A percentile compares a stretch with the other conserved stretches of the same genome.
These are phyloP conservation scores for Sycophila texana DNA, from an alignment of 2,888 invertebrate species.

Conservation along the genomic window DNA sequence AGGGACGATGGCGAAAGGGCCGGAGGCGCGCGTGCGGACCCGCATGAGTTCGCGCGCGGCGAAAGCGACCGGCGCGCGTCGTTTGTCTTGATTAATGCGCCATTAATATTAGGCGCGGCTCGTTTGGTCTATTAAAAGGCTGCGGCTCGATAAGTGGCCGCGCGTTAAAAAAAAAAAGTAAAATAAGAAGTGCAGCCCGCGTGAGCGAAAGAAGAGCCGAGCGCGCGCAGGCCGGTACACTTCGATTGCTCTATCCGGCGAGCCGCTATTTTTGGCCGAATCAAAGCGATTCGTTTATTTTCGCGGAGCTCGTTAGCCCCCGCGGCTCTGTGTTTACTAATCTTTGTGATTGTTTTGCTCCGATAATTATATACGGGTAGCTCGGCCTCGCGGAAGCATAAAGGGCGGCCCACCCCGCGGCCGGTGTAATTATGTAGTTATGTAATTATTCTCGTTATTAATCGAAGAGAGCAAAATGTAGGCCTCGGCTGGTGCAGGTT, in stretches of 20 bases:
- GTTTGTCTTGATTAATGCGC: constrained; percentile 43
- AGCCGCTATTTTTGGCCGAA: constrained; percentile 21
- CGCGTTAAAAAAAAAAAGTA: constrained; percentile 10
- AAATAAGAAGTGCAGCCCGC: not conserved
- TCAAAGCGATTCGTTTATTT: constrained; percentile 32
- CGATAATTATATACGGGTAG: constrained; percentile 9
- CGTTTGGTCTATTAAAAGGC: constrained; percentile 48
- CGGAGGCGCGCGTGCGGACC: no score
- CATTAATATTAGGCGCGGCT: constrained; percentile 50
- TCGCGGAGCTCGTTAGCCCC: constrained; percentile 7
- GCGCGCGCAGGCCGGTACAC: not conserved
- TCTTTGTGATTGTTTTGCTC: constrained; percentile 30
- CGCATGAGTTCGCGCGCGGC: no score
- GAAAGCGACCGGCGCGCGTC: constrained; percentile 10
- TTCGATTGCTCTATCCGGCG: not conserved
- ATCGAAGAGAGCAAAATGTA: no score
- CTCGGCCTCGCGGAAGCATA: not conserved
- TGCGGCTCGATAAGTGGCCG: constrained; percentile 25
- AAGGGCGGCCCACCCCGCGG: no score
- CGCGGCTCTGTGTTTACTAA: constrained; percentile 23
- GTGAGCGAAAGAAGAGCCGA: not conserved
- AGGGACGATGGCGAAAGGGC: no score
- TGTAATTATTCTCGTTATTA: no score
- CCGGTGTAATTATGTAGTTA: no score
- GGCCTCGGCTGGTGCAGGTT: no score